A percentile compares a stretch with the other conserved stretches of the same genome.
These are phyloP conservation scores for Actinostola sp. DNA, from an alignment of 92 coral and sea anemone genomes.

Conservation along the genomic window DNA sequence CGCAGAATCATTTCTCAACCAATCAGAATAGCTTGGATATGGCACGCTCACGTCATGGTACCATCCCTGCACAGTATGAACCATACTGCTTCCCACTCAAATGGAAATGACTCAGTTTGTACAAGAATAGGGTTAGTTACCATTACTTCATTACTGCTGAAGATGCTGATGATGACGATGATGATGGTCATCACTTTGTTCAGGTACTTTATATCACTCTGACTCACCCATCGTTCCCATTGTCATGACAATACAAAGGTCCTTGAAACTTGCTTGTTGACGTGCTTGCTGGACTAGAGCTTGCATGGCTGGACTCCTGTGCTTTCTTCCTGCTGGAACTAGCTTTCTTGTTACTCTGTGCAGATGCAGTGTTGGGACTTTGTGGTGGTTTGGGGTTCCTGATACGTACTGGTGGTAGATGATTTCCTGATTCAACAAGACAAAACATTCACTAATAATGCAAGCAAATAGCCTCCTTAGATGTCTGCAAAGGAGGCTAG, in stretches of 20 bases:
- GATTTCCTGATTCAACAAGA: slow-evolving; percentile 15
- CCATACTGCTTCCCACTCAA: no score
- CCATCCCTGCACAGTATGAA: no score
- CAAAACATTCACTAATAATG: not conserved
- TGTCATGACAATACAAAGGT: slow-evolving; percentile 40
- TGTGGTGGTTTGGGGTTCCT: slow-evolving; percentile 8
- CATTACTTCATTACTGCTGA: no score
- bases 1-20: no score
- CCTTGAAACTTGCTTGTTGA: slow-evolving; percentile 14
- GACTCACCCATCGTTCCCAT: slow-evolving; percentile 47
- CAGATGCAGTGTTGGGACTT: slow-evolving; percentile 3
- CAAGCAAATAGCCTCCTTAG: no score
- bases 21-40: no score
- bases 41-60: no score
- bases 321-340: slow-evolving; percentile 13
- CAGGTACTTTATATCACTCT: not conserved
- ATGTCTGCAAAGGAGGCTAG: no score
- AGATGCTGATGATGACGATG: no score
- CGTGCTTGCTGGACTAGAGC: not conserved
- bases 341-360: slow-evolving; percentile 12
- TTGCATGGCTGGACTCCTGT: slow-evolving; percentile 5
- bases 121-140: no score
- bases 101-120: no score
- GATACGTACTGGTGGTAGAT: slow-evolving; percentile 22
- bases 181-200: not conserved